These are phyloP conservation scores for Tenthredo distinguenda DNA, from an alignment of 2,888 invertebrate species.

Conservation along the genomic window DNA sequence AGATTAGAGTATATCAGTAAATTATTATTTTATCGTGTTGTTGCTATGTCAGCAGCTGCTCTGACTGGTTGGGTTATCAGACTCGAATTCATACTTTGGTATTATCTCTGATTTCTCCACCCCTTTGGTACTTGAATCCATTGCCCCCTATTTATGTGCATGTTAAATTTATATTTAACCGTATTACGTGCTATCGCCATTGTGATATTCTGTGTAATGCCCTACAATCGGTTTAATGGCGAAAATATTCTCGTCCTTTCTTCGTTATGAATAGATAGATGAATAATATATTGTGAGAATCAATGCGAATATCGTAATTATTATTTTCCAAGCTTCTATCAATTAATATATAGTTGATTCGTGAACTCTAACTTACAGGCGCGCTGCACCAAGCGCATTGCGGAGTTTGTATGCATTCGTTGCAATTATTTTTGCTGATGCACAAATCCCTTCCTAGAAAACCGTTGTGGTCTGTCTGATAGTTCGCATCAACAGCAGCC, in stretches of 20 bases:
- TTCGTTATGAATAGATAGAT: too few relatives aligned
- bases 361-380: conserved; percentile 79
- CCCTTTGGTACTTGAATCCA: too few relatives aligned
- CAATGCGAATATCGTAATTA: background rate
- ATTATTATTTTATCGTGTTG: background rate
- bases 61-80: background rate
- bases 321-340: background rate
- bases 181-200: too few relatives aligned
- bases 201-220: too few relatives aligned
- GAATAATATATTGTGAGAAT: background rate
- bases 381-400: conserved; percentile 94
- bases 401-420: conserved; percentile 92
- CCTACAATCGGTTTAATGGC: too few relatives aligned
- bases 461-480: conserved; percentile 78
- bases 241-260: too few relatives aligned
- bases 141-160: too few relatives aligned
- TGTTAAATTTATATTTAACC: too few relatives aligned
- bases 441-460: conserved; percentile 88
- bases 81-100: background rate
- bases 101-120: background rate
- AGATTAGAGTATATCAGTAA: background rate
- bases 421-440: conserved; percentile 90
- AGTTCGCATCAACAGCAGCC: conserved; percentile 61
- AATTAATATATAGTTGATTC: background rate
- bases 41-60: background rate